Base-by-base conservation (phyloP, 2,113 vertebrate species). In the Lepisosteus osseus region DNA sequence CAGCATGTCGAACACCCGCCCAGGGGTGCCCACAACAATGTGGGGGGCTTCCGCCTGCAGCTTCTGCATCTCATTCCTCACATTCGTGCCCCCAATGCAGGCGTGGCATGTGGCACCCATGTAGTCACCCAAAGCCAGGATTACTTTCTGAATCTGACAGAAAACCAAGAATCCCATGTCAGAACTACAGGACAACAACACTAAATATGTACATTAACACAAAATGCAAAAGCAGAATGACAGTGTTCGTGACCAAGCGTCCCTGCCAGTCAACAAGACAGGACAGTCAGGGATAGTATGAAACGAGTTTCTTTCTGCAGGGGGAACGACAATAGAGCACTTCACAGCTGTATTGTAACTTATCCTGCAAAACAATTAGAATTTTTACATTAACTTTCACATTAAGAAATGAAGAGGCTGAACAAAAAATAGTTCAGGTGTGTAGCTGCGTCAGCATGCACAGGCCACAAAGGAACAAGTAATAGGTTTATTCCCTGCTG, bases 21-120 rank as follows among this genome's bases (percentile, higher is more conserved):
- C 94, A 2, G 95, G 95, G 65, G 94, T 96, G 61, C 95, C 94
- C 1, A 95, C 94, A 78, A 95, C 94, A 81, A 95, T 95, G 74
- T 95, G 94, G 0, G 93, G 93, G 62, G 93, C 93, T 87, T 95
- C 93, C 3, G 94, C 95, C 85, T 95, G 92, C 7, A 96, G 87
- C 0, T 95, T 95, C 68, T 95, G 93, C 91, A 95, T 95, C 79
- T 96, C 94, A 88, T 94, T 95, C 74, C 93, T 87, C 74, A 96
- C 93, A 69, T 96, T 96, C 47, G 94, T 95, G 44, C 94, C 94
- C 72, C 94, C 94, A 78, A 95, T 95, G 71, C 94, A 96, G 73
- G 94, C 94, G 42, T 96, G 94, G 79, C 94, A 96, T 3, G 92
- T 93, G 78, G 94, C 94, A 79, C 94, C 94, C 94, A 96, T 95